Base-by-base conservation (phyloP, 2,797 vertebrate genomes). In the Apogon hyalosoma region DNA sequence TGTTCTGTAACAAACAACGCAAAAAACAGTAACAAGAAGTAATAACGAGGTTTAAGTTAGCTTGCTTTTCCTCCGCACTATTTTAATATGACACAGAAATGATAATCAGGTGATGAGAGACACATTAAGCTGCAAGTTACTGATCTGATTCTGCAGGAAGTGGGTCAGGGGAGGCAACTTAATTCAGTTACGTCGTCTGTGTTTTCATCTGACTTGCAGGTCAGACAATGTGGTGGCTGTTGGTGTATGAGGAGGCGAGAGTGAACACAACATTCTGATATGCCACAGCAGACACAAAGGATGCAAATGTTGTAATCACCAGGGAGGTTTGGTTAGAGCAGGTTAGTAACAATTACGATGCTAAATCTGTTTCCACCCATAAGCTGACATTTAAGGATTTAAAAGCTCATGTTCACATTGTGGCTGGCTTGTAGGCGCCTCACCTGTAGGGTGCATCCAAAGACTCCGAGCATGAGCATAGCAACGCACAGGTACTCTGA, bases 401-500 rank as follows among this genome's bases (percentile, higher is more conserved):
- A 62, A 54, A 45, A 61, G 60, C 24, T 49, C 15, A 11, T 43
- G 43, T 38, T 59, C n/a, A 55, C 10, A 62, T 38, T 63, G 61
- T 15, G 48, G 36, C 50, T 52, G n/a, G 38, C 65, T 48, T 55
- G 38, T 16, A 0, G 18, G 50, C 4, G 60, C 42, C 86, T 86
- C 82, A 97, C 96, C 94, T 97, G 96, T 62, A 98, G 80, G 1
- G 96, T 97, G 87, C 96, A 97, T 24, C 96, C 95, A 28, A 98
- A 98, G 67, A 97, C 95, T 18, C 96, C 96, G 1, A 97, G 95
- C 96, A 98, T 98, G 21, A 98, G 91, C 96, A 98, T 98, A 31
- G 93, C 94, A 10, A 96, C 58, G 0, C 96, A 96, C 69, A 97
- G 86, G 77, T 98, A 97, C 83, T 98, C 96, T 0, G 96, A 94